Conservation (phyloP, 2,888 invertebrate genomes). For the Litoditis marina region DNA sequence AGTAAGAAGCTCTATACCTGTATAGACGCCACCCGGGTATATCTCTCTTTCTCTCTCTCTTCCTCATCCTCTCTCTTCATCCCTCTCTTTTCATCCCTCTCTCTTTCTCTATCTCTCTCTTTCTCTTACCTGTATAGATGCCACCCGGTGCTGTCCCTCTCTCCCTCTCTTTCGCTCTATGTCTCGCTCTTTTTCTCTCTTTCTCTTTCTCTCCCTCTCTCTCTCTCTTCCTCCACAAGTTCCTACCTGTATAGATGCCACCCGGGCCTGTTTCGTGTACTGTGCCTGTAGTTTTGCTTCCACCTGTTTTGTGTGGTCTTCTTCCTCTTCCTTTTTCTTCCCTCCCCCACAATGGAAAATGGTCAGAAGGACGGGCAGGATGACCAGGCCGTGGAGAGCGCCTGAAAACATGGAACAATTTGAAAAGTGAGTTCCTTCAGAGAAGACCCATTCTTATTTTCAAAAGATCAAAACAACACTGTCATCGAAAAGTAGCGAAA, state of each 20-base stretch:
- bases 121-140: not conserved
- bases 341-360: constrained; percentile 49
- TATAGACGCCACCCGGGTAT: no score
- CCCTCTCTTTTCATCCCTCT: not conserved
- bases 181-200: constrained; percentile 18
- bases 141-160: constrained; percentile 14
- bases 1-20: no score
- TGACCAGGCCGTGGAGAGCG: constrained; percentile 85
- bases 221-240: constrained; percentile 11
- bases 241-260: constrained; percentile 33
- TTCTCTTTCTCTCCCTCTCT: constrained; percentile 8
- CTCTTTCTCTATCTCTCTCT: not conserved
- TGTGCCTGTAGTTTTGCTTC: constrained; percentile 39
- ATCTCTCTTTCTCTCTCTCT: constrained; percentile 3
- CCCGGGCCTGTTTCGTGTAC: constrained; percentile 30
- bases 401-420: constrained; percentile 63
- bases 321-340: not conserved
- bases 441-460: no score
- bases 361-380: constrained; percentile 72
- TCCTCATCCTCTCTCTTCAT: not conserved
- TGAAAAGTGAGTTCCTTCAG: no score
- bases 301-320: constrained; percentile 16
- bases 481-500: no score
- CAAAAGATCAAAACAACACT: no score
- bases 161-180: constrained; percentile 23